phyloP scores from a whole-genome alignment of 2,888 invertebrate species.

The Priocnemis perturbator region DNA sequence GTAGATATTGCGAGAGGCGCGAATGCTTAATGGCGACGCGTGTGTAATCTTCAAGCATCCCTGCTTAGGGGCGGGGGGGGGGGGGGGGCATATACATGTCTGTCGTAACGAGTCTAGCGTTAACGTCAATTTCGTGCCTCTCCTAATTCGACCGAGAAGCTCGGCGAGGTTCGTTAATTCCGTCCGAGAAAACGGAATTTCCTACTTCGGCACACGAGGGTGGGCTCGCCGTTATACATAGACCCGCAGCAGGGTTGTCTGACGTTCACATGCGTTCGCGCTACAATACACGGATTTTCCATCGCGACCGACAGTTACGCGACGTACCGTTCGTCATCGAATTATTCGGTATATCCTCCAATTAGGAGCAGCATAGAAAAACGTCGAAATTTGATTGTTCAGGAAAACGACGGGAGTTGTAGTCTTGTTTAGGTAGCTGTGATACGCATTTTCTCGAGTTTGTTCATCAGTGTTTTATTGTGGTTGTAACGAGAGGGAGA shows the following conservation, averaged over 20 bases:
- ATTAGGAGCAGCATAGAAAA: no score
- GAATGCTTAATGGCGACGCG: not conserved
- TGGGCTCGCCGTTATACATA: slow-evolving; percentile 41
- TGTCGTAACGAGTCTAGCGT: slow-evolving; percentile 15
- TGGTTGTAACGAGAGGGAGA: no score
- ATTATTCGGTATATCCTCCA: not conserved
- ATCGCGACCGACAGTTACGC: no score
- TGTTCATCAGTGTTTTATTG: no score
- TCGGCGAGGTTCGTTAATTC: slow-evolving; percentile 50
- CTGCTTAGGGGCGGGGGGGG: not conserved
- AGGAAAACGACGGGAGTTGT: no score
- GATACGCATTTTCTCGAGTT: no score
- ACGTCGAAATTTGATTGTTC: no score
- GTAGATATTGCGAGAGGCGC: not conserved
- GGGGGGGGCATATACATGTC: slow-evolving; percentile 24
- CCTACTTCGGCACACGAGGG: slow-evolving; percentile 38
- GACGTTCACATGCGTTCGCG: slow-evolving; percentile 24
- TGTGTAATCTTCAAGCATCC: not conserved
- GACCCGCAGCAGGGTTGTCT: slow-evolving; percentile 18
- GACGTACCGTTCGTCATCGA: not conserved
- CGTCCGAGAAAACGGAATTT: slow-evolving; percentile 38
- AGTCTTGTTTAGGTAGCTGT: no score
- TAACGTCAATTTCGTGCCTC: slow-evolving; percentile 25
- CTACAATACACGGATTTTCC: slow-evolving; percentile 9
- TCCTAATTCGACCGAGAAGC: slow-evolving; percentile 36